A percentile compares a stretch with the other conserved stretches of the same genome.
Conservation (phyloP, 1,140 invertebrate species). For the Cotesia chilonis region DNA sequence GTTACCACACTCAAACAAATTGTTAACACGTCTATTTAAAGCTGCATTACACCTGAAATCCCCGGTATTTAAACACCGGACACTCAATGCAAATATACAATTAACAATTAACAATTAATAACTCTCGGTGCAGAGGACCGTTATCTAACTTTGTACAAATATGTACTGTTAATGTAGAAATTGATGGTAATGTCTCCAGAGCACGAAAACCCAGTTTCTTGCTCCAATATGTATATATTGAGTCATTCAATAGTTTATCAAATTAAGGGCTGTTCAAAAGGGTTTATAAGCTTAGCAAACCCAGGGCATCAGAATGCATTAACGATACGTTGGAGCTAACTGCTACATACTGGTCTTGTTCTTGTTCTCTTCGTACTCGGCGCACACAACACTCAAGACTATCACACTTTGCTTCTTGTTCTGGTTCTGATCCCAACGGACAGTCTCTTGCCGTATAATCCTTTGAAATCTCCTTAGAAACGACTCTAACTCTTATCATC, state of each 20-base stretch:
- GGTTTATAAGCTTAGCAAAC: constrained; percentile 46
- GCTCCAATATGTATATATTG: too few species aligned
- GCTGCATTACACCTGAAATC: too few species aligned
- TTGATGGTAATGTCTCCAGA: too few species aligned
- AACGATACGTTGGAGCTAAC: constrained; percentile 36
- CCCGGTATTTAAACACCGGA: too few species aligned
- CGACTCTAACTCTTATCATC: not conserved
- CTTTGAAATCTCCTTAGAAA: constrained; percentile 11
- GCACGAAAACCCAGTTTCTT: not conserved
- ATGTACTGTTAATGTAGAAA: too few species aligned
- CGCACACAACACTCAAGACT: not conserved
- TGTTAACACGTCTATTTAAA: too few species aligned
- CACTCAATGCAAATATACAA: too few species aligned
- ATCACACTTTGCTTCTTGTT: constrained; percentile 4
- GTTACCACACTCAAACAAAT: too few species aligned
- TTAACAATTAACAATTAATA: too few species aligned
- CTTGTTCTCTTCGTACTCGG: not conserved
- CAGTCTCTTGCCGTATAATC: constrained; percentile 1
- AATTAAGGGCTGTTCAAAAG: constrained; percentile 46
- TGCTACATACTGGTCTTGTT: constrained; percentile 23
- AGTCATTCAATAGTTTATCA: constrained; percentile 39
- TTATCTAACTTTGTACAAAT: too few species aligned
- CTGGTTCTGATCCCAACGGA: constrained; percentile 21
- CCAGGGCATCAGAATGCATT: constrained; percentile 45
- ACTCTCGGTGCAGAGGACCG: too few species aligned